A percentile compares a stretch with the other conserved stretches of the same genome.
These are phyloP conservation scores for Meteorus sp. DNA, from an alignment of 1,140 invertebrate species.

Conservation along the genomic window DNA sequence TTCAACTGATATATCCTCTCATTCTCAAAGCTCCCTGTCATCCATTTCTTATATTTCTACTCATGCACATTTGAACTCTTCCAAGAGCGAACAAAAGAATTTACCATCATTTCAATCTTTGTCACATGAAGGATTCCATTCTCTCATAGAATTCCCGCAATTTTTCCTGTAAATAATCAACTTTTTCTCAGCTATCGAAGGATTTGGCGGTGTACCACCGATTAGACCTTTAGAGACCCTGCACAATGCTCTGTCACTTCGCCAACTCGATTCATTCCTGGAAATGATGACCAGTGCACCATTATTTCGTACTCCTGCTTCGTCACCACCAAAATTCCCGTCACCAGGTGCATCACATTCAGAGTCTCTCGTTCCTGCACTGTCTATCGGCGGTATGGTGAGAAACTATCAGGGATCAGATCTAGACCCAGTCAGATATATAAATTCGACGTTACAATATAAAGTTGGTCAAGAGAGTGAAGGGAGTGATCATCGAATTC, in stretches of 20 bases:
- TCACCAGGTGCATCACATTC: slow-evolving; percentile 53
- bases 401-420: neutral
- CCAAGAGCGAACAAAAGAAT: no score
- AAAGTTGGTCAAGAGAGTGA: slow-evolving; percentile 47
- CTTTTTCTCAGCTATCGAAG: slow-evolving; percentile 67
- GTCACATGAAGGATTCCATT: no score
- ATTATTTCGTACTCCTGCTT: slow-evolving; percentile 70
- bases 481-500: slow-evolving; percentile 46
- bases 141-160: slow-evolving; percentile 2
- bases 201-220: slow-evolving; percentile 86
- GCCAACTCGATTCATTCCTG: slow-evolving; percentile 86
- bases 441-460: slow-evolving; percentile 45
- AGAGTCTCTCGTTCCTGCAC: slow-evolving; percentile 40
- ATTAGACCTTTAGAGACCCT: slow-evolving; percentile 93
- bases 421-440: slow-evolving; percentile 37
- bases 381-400: slow-evolving; percentile 27
- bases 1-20: no score
- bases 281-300: slow-evolving; percentile 77
- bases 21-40: no score
- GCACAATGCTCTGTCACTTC: slow-evolving; percentile 91
- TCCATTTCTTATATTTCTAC: no score
- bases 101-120: no score
- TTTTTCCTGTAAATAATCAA: slow-evolving; percentile 15
- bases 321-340: slow-evolving; percentile 69
- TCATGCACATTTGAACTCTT: no score